A percentile compares a stretch with the other conserved stretches of the same genome.
Evolutionary conservation across 2,797 vertebrate species (phyloP).

Genomic region (Manis javanica): DNA sequence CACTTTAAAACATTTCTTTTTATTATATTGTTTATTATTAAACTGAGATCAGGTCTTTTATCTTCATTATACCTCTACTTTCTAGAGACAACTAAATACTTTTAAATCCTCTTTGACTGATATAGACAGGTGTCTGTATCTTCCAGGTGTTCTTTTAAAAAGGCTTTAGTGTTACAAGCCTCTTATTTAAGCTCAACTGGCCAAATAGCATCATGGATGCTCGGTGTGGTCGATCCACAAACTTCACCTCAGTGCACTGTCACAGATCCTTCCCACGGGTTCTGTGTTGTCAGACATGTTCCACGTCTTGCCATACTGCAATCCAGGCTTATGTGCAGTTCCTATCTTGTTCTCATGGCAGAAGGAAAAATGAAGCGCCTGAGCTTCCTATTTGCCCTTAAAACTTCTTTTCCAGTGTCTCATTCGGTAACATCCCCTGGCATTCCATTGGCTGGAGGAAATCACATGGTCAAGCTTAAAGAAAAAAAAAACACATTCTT

Average conservation of each 20-base stretch:
- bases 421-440: background rate
- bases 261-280: background rate
- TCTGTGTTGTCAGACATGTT: background rate
- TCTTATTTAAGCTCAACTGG: background rate
- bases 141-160: background rate
- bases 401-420: background rate
- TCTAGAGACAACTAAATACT: background rate
- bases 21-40: background rate
- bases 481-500: background rate
- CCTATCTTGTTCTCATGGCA: background rate
- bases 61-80: constrained; percentile 1
- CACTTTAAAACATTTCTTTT: constrained; percentile 15
- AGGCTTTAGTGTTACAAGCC: background rate
- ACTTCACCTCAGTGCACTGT: background rate
- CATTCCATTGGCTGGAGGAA: background rate
- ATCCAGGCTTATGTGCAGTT: background rate
- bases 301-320: background rate
- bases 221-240: background rate
- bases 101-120: background rate
- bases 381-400: background rate
- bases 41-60: background rate
- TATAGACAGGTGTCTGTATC: background rate
- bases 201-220: background rate
- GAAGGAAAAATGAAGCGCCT: background rate
- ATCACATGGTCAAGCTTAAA: background rate